These are phyloP conservation scores for Magallana ariakensis DNA, from an alignment of 1,140 invertebrate genomes.

Conservation along the genomic window DNA sequence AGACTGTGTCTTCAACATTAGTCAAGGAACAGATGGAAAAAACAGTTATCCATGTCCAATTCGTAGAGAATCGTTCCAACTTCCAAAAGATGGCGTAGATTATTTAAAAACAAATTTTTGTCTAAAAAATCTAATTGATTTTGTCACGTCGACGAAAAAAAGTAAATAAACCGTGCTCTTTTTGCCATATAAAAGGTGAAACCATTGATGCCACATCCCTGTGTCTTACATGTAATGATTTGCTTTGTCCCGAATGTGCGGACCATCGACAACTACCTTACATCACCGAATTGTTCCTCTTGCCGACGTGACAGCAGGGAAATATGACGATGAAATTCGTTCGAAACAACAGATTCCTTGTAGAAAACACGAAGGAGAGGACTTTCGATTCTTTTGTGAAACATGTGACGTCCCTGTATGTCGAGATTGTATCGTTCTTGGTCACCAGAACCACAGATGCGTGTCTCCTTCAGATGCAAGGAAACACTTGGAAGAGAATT, in stretches of 20 bases:
- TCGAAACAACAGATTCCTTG: background rate
- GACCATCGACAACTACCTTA: background rate
- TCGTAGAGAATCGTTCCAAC: background rate
- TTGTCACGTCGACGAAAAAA: background rate
- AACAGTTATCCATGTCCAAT: background rate
- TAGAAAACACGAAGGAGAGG: background rate
- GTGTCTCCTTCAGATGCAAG: background rate
- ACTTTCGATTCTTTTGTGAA: background rate
- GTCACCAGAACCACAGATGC: background rate
- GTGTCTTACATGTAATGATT: background rate
- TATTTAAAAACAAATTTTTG: background rate
- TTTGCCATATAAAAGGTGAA: background rate
- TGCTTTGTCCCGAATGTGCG: background rate
- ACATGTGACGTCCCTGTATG: background rate
- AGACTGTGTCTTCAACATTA: too few species aligned
- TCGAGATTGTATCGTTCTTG: background rate
- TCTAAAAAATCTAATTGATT: background rate
- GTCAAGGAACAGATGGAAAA: too few species aligned
- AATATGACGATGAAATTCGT: background rate
- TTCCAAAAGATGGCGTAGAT: background rate
- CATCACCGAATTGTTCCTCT: background rate
- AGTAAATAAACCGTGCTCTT: background rate
- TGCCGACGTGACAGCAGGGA: background rate
- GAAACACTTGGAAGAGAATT: background rate
- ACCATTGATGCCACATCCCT: background rate